Evolutionary conservation across 1,140 invertebrate species (phyloP).

Genomic region (Pseudomyrmex sp.): DNA sequence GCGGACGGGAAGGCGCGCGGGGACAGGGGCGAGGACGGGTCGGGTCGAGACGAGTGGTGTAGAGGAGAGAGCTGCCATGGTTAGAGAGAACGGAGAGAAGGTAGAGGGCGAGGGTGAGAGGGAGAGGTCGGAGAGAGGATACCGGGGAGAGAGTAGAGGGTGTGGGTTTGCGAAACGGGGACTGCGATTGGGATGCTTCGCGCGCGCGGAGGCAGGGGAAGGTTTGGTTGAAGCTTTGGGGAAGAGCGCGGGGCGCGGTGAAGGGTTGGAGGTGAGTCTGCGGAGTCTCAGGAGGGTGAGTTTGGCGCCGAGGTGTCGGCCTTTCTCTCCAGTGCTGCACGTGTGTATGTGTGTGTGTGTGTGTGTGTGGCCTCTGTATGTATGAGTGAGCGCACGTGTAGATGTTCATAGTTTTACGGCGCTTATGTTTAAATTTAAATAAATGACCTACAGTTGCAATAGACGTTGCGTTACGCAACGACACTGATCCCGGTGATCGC

Average conservation of each 20-base stretch:
- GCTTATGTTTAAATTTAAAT: conserved; percentile 79
- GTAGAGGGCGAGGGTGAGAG: conserved; percentile 67
- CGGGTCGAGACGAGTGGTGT: conserved; percentile 73
- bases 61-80: conserved; percentile 59
- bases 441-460: conserved; percentile 76
- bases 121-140: conserved; percentile 66
- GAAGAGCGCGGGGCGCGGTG: conserved; percentile 66
- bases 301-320: conserved; percentile 85
- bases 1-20: conserved; percentile 57
- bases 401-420: conserved; percentile 34
- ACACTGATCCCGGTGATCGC: conserved; percentile 66
- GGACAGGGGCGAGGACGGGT: conserved; percentile 47
- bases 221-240: conserved; percentile 68
- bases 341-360: conserved; percentile 32
- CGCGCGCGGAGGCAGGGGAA: conserved; percentile 60
- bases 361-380: not conserved
- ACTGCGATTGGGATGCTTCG: conserved; percentile 78
- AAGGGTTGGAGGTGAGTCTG: conserved; percentile 83
- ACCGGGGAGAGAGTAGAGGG: conserved; percentile 70
- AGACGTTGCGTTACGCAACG: conserved; percentile 51
- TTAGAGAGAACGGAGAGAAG: conserved; percentile 66
- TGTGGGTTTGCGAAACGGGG: conserved; percentile 80
- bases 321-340: conserved; percentile 69
- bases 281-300: conserved; percentile 84
- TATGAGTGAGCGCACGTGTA: not conserved